Base-by-base conservation (phyloP, 2,113 vertebrate genomes). In the Chelonoidis abingdonii region DNA sequence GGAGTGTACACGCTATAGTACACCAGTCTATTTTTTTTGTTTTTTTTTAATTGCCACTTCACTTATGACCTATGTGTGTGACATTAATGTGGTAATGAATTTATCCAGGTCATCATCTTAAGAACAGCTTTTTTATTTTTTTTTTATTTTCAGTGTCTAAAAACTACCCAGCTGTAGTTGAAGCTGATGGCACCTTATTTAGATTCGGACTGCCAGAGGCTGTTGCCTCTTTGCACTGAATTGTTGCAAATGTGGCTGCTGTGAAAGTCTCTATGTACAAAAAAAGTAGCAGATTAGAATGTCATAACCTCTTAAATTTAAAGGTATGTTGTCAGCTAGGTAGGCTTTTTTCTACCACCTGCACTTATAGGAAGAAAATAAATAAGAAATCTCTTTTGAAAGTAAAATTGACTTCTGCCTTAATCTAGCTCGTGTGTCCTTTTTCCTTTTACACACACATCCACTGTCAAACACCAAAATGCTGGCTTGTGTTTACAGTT, bases 51-150 rank as follows among this genome's bases (percentile, higher is more conserved):
- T 86, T 54, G 79, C 53, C 62, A 83, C 79, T 35, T 93, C 80
- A 65, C 88, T 86, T 93, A 65, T 88, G 89, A 57, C 88, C 83
- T 89, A 25, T 93, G 80, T 93, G 54, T 90, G 76, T 93, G 54
- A 90, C 84, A 79, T 90, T 80, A 93, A 87, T 93, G 84, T 93
- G 80, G 72, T 86, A 52, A 86, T 90, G 82, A 93, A 89, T 81
- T 89, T 93, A 89, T 93, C 83, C 78, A 86, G 83, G 83, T 93
- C 83, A 79, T 89, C 84, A 87, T 89, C 87, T 93, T 90, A 93
- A 82, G 92, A 93, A 93, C 88, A 93, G 92, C 83, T 93, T 93
- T 93, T 89, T 89, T 83, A 78, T 89, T 89, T 92, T 62, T 53
- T 53, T 92, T 92, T 92, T 86, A 87, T 89, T 90, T 93, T 93